Conservation (phyloP, 92 coral and sea anemone species). For the Siderastrea radians region DNA sequence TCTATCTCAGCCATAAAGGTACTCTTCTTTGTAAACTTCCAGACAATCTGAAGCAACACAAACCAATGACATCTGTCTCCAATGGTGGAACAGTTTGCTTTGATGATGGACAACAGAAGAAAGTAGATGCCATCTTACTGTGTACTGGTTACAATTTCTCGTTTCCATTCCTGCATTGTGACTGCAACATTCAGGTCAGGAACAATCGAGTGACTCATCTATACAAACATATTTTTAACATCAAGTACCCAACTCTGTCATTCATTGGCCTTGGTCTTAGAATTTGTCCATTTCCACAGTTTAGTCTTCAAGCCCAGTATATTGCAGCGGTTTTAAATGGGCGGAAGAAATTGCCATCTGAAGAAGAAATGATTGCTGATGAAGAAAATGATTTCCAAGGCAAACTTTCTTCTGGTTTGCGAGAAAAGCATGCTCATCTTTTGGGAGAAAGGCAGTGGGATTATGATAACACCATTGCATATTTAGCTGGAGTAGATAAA, state of each 20-base stretch:
- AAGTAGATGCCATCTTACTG: slow-evolving; percentile 78
- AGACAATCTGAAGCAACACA: slow-evolving; percentile 66
- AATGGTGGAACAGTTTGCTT: slow-evolving; percentile 71
- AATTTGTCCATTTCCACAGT: slow-evolving; percentile 84
- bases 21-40: slow-evolving; percentile 58
- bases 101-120: slow-evolving; percentile 54
- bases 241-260: slow-evolving; percentile 70
- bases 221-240: slow-evolving; percentile 86
- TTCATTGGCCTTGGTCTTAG: slow-evolving; percentile 82
- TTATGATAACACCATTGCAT: slow-evolving; percentile 71
- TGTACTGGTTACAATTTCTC: slow-evolving; percentile 90
- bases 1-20: slow-evolving; percentile 80
- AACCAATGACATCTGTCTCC: slow-evolving; percentile 55
- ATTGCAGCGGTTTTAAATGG: slow-evolving; percentile 75
- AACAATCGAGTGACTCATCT: slow-evolving; percentile 79
- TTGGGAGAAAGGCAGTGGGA: slow-evolving; percentile 73
- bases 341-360: slow-evolving; percentile 66
- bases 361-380: slow-evolving; percentile 77
- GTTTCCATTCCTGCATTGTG: slow-evolving; percentile 82
- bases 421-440: slow-evolving; percentile 73
- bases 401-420: slow-evolving; percentile 64
- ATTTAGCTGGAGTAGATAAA: slow-evolving; percentile 73
- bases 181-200: slow-evolving; percentile 68
- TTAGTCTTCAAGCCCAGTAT: slow-evolving; percentile 78
- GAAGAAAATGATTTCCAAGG: slow-evolving; percentile 74